These are phyloP conservation scores for Heteromurus nitidus DNA, from an alignment of 2,888 invertebrate species.

Conservation along the genomic window DNA sequence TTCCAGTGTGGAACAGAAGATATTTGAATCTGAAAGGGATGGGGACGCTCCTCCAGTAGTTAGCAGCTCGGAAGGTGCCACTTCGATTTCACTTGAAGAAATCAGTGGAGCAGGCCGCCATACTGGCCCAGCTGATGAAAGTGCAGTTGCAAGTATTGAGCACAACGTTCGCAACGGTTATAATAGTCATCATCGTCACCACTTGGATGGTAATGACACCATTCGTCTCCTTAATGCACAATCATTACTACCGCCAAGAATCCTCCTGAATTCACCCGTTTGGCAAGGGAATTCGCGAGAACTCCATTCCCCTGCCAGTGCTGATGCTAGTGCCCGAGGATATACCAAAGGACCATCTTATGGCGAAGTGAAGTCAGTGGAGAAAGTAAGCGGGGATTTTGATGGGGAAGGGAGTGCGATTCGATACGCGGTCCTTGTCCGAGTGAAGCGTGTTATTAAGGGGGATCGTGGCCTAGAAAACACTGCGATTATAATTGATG, in stretches of 20 bases:
- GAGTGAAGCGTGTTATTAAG: conserved; percentile 71
- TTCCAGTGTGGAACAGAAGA: not conserved
- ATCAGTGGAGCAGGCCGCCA: not conserved
- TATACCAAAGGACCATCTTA: not conserved
- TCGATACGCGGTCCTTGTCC: conserved; percentile 66
- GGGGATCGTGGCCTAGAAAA: conserved; percentile 70
- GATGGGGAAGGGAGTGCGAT: not conserved
- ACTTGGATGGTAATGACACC: not conserved
- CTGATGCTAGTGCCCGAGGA: not conserved
- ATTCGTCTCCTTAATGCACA: not conserved
- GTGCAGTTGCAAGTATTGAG: conserved; percentile 4
- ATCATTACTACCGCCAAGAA: not conserved
- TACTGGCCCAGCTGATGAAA: not conserved
- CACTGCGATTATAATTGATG: conserved; percentile 69
- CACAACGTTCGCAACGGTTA: conserved; percentile 3
- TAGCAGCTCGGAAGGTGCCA: too few relatives aligned
- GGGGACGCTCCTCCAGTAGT: too few relatives aligned
- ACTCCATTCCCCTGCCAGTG: not conserved
- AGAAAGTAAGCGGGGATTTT: not conserved
- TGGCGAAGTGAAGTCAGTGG: not conserved
- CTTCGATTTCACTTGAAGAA: not conserved
- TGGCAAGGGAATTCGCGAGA: conserved; percentile 24
- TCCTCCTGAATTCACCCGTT: conserved; percentile 16
- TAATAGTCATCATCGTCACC: not conserved
- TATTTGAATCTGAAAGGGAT: not conserved